Percentiles rank a stretch among this genome's conserved stretches.
phyloP scores from a whole-genome alignment of 2,888 invertebrate species.

The Lissocephala sabroskyi region DNA sequence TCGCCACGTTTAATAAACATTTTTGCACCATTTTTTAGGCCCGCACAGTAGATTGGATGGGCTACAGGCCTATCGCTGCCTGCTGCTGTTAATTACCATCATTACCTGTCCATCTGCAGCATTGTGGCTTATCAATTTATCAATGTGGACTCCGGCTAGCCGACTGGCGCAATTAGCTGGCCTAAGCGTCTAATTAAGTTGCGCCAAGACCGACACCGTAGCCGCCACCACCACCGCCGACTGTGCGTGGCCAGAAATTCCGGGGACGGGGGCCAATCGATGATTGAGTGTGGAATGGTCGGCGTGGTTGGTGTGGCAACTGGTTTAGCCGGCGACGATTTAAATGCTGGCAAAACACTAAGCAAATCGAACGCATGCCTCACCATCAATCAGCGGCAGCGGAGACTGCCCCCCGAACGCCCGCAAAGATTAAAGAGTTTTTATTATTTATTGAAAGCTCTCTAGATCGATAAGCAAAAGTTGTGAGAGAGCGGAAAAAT shows the following conservation, averaged over 20 bases:
- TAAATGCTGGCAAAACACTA: background rate
- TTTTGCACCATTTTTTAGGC: constrained; percentile 58
- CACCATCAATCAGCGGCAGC: background rate
- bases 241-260: constrained; percentile 18
- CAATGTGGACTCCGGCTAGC: constrained; percentile 7
- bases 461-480: no score
- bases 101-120: constrained; percentile 58
- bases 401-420: no score
- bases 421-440: no score
- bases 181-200: constrained; percentile 61
- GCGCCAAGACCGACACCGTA: constrained; percentile 21
- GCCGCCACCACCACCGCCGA: background rate
- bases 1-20: constrained; percentile 50
- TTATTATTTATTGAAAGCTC: no score
- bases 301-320: constrained; percentile 6
- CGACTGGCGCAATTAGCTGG: constrained; percentile 40
- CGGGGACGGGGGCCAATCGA: constrained; percentile 36
- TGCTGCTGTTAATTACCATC: constrained; percentile 48
- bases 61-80: no score
- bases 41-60: no score
- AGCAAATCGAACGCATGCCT: background rate
- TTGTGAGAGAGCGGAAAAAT: no score
- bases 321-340: background rate
- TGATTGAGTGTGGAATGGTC: constrained; percentile 18
- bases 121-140: constrained; percentile 50